Evolutionary conservation across 2,113 vertebrate species (phyloP).

Genomic region (Thalassoma bifasciatum): DNA sequence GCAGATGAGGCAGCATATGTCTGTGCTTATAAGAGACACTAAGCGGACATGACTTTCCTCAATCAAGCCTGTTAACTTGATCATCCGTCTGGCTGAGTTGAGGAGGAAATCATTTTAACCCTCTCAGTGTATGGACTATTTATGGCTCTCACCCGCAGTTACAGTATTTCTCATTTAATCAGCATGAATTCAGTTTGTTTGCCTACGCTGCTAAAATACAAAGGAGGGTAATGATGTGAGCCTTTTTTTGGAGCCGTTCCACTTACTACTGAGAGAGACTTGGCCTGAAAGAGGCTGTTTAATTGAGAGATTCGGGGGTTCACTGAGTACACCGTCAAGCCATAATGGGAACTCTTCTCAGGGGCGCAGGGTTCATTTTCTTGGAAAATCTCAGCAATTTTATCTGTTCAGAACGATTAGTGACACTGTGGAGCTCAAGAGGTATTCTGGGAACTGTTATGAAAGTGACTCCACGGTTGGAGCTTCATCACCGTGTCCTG

Average conservation of each 20-base stretch:
- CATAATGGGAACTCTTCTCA: slow-evolving; percentile 25
- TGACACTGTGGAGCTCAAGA: neutral
- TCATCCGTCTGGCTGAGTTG: slow-evolving; percentile 54
- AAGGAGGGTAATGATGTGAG: neutral
- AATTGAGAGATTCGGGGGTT: slow-evolving; percentile 49
- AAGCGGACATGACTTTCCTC: slow-evolving; percentile 62
- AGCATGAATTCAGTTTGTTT: slow-evolving; percentile 7
- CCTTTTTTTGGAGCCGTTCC: slow-evolving; percentile 32
- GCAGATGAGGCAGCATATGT: slow-evolving; percentile 54
- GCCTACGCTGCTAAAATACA: neutral
- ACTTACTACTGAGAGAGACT: slow-evolving; percentile 29
- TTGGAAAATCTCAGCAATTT: slow-evolving; percentile 10
- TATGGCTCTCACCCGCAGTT: neutral
- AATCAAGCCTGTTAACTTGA: slow-evolving; percentile 58
- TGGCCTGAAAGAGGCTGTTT: slow-evolving; percentile 32
- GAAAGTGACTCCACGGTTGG: neutral
- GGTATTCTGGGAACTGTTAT: neutral
- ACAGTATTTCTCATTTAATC: slow-evolving; percentile 13
- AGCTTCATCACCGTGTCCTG: neutral
- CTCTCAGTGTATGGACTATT: slow-evolving; percentile 23
- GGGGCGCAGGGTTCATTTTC: slow-evolving; percentile 37
- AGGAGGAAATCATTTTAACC: slow-evolving; percentile 42
- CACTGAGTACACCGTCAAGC: slow-evolving; percentile 31
- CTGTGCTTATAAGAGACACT: slow-evolving; percentile 49
- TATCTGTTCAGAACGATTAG: neutral